Evolutionary conservation across 2,797 vertebrate genomes (phyloP).

Genomic region (Sebastes dallii): DNA sequence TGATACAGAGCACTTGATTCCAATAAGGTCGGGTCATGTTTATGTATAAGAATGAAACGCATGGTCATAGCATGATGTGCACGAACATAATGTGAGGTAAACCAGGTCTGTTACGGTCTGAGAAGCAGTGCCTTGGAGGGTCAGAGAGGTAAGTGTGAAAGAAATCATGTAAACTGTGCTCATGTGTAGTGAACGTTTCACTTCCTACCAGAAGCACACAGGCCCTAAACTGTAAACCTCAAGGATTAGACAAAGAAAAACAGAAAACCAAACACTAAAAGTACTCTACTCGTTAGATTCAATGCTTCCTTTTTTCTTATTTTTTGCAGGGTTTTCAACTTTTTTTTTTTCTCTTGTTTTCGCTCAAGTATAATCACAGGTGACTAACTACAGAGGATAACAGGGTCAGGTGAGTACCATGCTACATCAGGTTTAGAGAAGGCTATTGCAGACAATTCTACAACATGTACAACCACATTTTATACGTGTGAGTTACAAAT

Average conservation of each 20-base stretch:
- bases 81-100: slow-evolving; percentile 80
- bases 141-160: slow-evolving; percentile 80
- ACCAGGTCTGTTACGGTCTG: slow-evolving; percentile 67
- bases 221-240: slow-evolving; percentile 80
- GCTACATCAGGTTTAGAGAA: slow-evolving; percentile 88
- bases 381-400: slow-evolving; percentile 80
- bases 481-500: slow-evolving; percentile 87
- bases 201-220: slow-evolving; percentile 70
- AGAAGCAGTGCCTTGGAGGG: slow-evolving; percentile 70
- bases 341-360: slow-evolving; percentile 79
- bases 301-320: slow-evolving; percentile 72
- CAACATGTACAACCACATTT: slow-evolving; percentile 90
- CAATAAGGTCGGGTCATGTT: slow-evolving; percentile 49
- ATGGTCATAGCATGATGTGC: slow-evolving; percentile 64
- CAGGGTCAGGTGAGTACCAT: slow-evolving; percentile 84
- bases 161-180: slow-evolving; percentile 79
- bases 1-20: slow-evolving; percentile 34
- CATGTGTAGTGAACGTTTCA: slow-evolving; percentile 62
- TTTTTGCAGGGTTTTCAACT: slow-evolving; percentile 78
- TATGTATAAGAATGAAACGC: slow-evolving; percentile 58
- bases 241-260: slow-evolving; percentile 63
- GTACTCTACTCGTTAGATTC: slow-evolving; percentile 73
- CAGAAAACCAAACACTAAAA: slow-evolving; percentile 65
- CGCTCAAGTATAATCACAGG: slow-evolving; percentile 80
- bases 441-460: slow-evolving; percentile 93